Evolutionary conservation across 1,140 invertebrate species (phyloP).

Genomic region (Ctenoplectra terminalis): DNA sequence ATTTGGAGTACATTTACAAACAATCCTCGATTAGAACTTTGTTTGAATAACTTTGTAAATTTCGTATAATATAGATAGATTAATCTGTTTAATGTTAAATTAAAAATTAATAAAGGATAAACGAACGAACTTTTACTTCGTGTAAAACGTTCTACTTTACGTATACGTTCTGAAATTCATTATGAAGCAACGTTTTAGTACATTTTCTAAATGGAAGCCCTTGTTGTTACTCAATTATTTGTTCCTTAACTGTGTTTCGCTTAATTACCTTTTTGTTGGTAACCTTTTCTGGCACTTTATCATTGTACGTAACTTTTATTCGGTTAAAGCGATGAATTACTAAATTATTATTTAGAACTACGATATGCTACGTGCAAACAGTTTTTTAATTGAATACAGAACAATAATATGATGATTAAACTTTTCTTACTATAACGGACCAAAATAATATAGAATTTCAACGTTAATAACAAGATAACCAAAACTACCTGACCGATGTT

Average conservation of each 20-base stretch:
- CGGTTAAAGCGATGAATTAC: no score
- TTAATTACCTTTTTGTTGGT: not conserved
- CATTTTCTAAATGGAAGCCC: no score
- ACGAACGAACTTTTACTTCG: not conserved
- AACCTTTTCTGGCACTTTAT: no score
- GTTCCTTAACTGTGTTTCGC: not conserved
- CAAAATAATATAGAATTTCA: not conserved
- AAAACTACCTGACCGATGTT: not conserved
- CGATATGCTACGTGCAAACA: not conserved
- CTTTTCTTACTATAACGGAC: no score
- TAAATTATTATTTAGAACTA: no score
- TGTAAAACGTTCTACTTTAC: not conserved
- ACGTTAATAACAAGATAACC: not conserved
- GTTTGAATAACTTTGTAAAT: not conserved
- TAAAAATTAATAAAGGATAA: not conserved
- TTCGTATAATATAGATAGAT: not conserved
- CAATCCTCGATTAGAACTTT: not conserved
- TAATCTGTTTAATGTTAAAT: not conserved
- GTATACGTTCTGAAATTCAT: not conserved
- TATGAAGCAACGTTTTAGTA: not conserved
- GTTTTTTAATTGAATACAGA: not conserved
- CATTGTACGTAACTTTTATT: no score
- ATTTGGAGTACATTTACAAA: not conserved
- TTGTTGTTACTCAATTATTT: constrained; percentile 10
- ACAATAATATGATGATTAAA: no score